These are phyloP conservation scores for Eupithecia subfuscata DNA, from an alignment of 2,888 invertebrate genomes.

Conservation along the genomic window DNA sequence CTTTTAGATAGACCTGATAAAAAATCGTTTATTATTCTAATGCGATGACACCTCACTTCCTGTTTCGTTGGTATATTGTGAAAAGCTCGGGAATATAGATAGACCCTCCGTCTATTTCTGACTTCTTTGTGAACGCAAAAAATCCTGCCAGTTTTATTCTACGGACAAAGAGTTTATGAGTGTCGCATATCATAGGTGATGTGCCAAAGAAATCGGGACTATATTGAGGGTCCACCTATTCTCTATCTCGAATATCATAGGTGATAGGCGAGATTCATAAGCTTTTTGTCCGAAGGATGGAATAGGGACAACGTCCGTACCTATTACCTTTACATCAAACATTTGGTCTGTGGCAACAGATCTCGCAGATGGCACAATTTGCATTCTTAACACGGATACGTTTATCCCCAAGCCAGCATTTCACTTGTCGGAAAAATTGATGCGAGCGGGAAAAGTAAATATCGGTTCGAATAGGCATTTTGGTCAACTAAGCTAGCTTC, in stretches of 20 bases:
- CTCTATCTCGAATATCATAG: not conserved
- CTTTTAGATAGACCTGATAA: conserved; percentile 54
- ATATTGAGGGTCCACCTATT: not conserved
- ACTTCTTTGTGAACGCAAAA: not conserved
- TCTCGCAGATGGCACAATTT: not conserved
- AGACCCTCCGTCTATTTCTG: not conserved
- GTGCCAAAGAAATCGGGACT: not conserved
- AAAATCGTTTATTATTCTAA: conserved; percentile 52
- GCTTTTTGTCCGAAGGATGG: not conserved
- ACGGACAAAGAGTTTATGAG: conserved; percentile 1
- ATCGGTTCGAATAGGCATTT: conserved; percentile 15
- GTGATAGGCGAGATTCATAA: not conserved
- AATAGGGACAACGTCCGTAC: not conserved
- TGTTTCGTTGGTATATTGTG: conserved; percentile 23
- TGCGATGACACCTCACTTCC: conserved; percentile 36
- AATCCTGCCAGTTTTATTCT: not conserved
- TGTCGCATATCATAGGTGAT: conserved; percentile 3
- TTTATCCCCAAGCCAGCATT: not conserved
- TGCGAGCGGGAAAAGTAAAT: conserved; percentile 14
- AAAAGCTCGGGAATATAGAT: not conserved
- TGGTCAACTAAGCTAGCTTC: conserved; percentile 15
- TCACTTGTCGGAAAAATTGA: conserved; percentile 16
- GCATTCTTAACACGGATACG: conserved; percentile 9
- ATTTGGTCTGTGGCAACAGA: not conserved
- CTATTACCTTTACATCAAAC: not conserved